phyloP scores from a whole-genome alignment of 2,888 invertebrate genomes.

The Cordilura impudica region DNA sequence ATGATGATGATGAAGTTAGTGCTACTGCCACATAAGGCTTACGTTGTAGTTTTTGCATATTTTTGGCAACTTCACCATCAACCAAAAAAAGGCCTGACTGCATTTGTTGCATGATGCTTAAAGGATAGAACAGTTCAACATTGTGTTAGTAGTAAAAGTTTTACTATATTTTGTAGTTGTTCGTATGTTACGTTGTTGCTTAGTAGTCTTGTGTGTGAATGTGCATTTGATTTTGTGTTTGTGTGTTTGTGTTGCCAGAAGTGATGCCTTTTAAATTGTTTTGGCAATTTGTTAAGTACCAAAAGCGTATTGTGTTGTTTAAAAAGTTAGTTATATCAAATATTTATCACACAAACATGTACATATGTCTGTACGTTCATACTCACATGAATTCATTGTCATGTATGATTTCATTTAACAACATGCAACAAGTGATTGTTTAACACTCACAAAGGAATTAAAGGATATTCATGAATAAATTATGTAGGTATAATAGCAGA shows the following conservation, averaged over 20 bases:
- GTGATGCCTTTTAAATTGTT: slow-evolving; percentile 61
- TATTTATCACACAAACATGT: slow-evolving; percentile 1
- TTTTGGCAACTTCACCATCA: slow-evolving; percentile 40
- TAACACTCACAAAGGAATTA: slow-evolving; percentile 53
- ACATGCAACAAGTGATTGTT: slow-evolving; percentile 46
- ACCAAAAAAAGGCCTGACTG: slow-evolving; percentile 26
- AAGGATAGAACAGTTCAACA: not conserved
- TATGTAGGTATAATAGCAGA: slow-evolving; percentile 10
- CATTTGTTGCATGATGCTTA: slow-evolving; percentile 37
- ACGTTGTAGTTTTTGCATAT: not conserved
- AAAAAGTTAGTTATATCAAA: slow-evolving; percentile 53
- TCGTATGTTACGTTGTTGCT: not conserved
- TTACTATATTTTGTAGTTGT: not conserved
- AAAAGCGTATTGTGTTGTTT: slow-evolving; percentile 55
- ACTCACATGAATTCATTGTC: not conserved
- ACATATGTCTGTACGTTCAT: too few species aligned
- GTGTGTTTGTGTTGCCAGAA: slow-evolving; percentile 20
- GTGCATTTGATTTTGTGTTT: slow-evolving; percentile 6
- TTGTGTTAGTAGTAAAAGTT: not conserved
- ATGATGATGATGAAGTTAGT: not conserved
- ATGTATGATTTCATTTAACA: slow-evolving; percentile 32
- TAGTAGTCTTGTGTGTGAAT: not conserved
- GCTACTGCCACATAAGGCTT: not conserved
- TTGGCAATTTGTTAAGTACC: slow-evolving; percentile 62
- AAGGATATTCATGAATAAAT: slow-evolving; percentile 53